Base-by-base conservation (phyloP, 1,140 invertebrate species). In the Hirudo medicinalis region DNA sequence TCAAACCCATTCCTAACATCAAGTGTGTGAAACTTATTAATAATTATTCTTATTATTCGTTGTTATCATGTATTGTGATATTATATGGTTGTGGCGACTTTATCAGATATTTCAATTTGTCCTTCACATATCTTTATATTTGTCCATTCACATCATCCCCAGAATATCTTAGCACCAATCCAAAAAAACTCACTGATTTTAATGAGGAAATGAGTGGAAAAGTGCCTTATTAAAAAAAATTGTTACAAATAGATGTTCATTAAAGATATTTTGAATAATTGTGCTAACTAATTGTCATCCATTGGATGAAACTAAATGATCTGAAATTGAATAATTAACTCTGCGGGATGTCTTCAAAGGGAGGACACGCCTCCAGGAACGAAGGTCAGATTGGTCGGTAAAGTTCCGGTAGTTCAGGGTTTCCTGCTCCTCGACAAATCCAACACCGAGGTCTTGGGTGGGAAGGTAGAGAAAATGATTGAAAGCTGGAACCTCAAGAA, bases 401-500 rank as follows among this genome's bases (percentile, higher is more conserved):
- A 85, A 80, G 71, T 85, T 25, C 76, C 76, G 25, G 76, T 86
- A n/a, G 84, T 85, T 72, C 88, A 88, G 80, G 89, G 87, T 76
- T 87, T 90, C 67, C 82, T 91, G 40, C 83, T 91, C 75, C 78
- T 95, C 15, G 86, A 83, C 71, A 84, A 88, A 20, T 83, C 78
- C 67, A 86, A 88, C 63, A 84, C 89, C 73, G 84, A 86, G 74
- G 80, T 91, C 32, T 82, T 93, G 20, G 91, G 91, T 40, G 92
- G 92, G 63, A 86, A 86, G 75, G 92, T 95, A 0, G 82, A 86
- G n/a, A 85, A 85, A 75, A 83, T 95, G 76, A 87, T 90, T 73
- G 91, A 93, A 77, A 92, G 91, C 80, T 94, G 91, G 91, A 89
- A 92, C 79, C 79, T 94, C 29, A 89, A 90, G 75, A 86, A 88